phyloP scores from a whole-genome alignment of 1,140 invertebrate genomes.

The Ladona fulva region DNA sequence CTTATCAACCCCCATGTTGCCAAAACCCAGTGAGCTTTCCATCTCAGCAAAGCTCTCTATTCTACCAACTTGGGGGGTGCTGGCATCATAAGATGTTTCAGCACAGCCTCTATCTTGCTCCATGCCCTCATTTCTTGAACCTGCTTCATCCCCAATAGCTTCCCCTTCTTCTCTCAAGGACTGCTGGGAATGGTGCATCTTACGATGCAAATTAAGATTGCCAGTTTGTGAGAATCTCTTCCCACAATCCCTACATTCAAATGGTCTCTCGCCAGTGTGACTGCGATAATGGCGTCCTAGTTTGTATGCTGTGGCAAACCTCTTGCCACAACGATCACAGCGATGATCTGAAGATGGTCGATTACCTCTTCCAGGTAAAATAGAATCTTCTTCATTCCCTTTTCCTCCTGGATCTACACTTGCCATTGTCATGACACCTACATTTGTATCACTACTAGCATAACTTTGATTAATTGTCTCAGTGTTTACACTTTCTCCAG shows the following conservation, averaged over 20 bases:
- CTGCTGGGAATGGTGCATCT: neutral
- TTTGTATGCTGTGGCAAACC: conserved; percentile 40
- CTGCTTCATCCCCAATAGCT: neutral
- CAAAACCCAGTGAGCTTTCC: neutral
- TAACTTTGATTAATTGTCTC: no score
- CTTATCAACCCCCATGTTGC: neutral
- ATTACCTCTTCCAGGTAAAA: neutral
- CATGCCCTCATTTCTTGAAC: neutral
- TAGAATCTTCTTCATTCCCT: conserved; percentile 16
- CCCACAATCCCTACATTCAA: neutral
- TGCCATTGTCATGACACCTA: conserved; percentile 22
- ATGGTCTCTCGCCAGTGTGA: conserved; percentile 35
- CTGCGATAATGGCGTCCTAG: conserved; percentile 38
- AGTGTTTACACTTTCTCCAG: neutral
- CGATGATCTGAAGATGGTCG: conserved; percentile 9
- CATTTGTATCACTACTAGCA: no score
- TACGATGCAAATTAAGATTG: conserved; percentile 1
- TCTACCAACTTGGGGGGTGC: neutral
- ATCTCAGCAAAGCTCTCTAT: neutral
- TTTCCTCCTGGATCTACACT: conserved; percentile 18
- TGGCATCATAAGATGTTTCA: neutral
- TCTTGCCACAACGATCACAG: conserved; percentile 38
- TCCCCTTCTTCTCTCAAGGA: neutral
- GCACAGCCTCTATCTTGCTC: neutral
- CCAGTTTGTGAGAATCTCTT: neutral